Evolutionary conservation across 2,797 vertebrate genomes (phyloP).

Genomic region (Eurystomus glaucurus): DNA sequence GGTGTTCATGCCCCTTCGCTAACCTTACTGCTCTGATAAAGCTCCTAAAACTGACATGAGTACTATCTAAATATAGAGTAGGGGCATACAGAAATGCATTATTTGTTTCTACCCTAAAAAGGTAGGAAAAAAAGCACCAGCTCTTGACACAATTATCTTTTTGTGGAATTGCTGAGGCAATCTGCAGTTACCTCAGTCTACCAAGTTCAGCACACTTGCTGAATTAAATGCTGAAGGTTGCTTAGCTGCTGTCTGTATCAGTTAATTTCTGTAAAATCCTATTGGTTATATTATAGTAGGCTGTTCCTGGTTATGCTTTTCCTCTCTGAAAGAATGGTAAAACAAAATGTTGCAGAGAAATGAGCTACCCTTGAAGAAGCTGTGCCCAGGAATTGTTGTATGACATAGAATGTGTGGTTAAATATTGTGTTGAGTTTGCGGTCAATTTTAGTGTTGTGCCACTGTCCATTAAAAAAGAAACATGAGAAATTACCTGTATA

Average conservation of each 20-base stretch:
- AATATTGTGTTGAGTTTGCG: not conserved
- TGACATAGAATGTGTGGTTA: not conserved
- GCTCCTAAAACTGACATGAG: not conserved
- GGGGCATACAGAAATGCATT: not conserved
- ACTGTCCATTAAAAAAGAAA: not conserved
- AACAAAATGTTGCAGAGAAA: not conserved
- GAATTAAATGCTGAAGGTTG: not conserved
- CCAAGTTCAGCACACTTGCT: not conserved
- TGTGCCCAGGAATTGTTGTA: not conserved
- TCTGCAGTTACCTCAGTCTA: not conserved
- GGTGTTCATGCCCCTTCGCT: rapidly evolving
- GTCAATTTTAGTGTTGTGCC: not conserved
- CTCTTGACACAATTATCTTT: not conserved
- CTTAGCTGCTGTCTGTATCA: not conserved
- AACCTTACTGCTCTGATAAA: not conserved
- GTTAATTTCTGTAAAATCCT: not conserved
- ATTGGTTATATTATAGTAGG: not conserved
- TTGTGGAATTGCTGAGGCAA: not conserved
- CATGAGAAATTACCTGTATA: not conserved
- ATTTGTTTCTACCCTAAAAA: not conserved
- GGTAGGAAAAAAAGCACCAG: no score
- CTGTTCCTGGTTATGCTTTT: not conserved
- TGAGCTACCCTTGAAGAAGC: not conserved
- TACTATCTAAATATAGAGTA: rapidly evolving
- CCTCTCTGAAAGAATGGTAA: not conserved